Base-by-base conservation (phyloP, 2,113 vertebrate species). In the Verasper variegatus region DNA sequence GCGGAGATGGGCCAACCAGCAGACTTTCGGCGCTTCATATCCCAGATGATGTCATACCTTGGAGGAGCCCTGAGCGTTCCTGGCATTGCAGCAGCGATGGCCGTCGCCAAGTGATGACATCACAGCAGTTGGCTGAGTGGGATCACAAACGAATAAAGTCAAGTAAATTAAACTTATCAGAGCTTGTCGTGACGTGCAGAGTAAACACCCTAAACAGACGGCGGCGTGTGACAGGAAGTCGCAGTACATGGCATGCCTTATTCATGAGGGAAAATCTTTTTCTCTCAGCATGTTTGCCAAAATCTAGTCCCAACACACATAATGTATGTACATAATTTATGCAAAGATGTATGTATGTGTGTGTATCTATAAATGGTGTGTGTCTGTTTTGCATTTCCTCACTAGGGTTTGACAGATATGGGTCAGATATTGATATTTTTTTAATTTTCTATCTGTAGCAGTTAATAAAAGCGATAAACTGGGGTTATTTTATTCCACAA, bases 281-380 rank as follows among this genome's bases (percentile, higher is more conserved):
- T 42, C 40, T 42, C 40, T 42, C 40, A 42, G 40, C 40, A 69
- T 61, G 74, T 56, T 54, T 86, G 83, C 69, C 82, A 88, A 83
- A 31, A 80, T 80, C 31, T 15, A 59, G 51, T 59, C 84, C 82
- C 84, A 81, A 78, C 57, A 76, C 80, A 60, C 68, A 42, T 17
- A 61, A 76, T 74, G 66, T 82, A 65, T 88, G 83, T 87, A 85
- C 60, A 86, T 82, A 82, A 71, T 81, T 84, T 80, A 88, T 80
- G 78, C 81, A 84, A 75, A 74, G 42, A 47, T 73, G 69, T 71
- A 23, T 59, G 24, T 59, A 11, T 56, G 24, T 75, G 31, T 81
- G 61, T 83, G 21, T 54, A 67, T 27, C 49, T 45, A 51, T 78
- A 47, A 67, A n/a, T 56, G 37, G 57, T 74, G 11, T 75, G n/a